phyloP scores from a whole-genome alignment of 2,113 vertebrate species.

The Xenopus borealis region DNA sequence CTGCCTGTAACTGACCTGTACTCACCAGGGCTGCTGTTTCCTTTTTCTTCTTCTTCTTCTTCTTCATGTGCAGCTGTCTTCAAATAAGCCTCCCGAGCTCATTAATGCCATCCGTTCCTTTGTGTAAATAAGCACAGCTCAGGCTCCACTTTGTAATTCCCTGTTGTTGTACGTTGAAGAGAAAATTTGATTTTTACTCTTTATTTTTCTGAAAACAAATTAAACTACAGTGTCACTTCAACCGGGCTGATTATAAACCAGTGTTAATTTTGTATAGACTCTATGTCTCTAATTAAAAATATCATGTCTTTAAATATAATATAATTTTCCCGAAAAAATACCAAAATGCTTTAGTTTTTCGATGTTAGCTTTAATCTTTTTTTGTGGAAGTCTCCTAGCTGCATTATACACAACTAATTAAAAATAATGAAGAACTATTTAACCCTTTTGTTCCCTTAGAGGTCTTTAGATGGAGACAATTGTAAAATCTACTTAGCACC shows the following conservation, averaged over 20 bases:
- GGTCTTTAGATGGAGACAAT: too few relatives aligned
- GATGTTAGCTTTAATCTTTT: slow-evolving; percentile 51
- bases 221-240: slow-evolving; percentile 27
- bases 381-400: slow-evolving; percentile 31
- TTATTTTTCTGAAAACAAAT: slow-evolving; percentile 43
- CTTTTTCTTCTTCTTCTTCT: slow-evolving; percentile 53
- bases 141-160: slow-evolving; percentile 52
- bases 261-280: slow-evolving; percentile 27
- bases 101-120: slow-evolving; percentile 58
- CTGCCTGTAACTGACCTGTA: slow-evolving; percentile 70
- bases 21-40: slow-evolving; percentile 63
- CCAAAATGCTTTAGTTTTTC: slow-evolving; percentile 48
- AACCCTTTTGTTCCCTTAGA: too few relatives aligned
- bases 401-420: slow-evolving; percentile 62
- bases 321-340: slow-evolving; percentile 34
- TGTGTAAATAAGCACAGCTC: slow-evolving; percentile 62
- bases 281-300: slow-evolving; percentile 46
- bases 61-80: slow-evolving; percentile 69
- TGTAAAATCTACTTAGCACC: too few relatives aligned
- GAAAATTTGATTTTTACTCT: slow-evolving; percentile 48
- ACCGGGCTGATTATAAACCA: slow-evolving; percentile 42
- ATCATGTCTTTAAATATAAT: slow-evolving; percentile 22
- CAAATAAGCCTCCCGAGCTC: slow-evolving; percentile 62
- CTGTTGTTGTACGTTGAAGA: slow-evolving; percentile 52
- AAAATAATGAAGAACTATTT: slow-evolving; percentile 42